A percentile compares a stretch with the other conserved stretches of the same genome.
Conservation (phyloP, 1,140 invertebrate species). For the Caenorhabditis elegans region WBcel235 BX284602.5:6189501-6190000, state of each 20-base stretch:
- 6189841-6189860: not conserved
- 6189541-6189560: too few relatives aligned
- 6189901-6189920: not conserved
- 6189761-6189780: not conserved
- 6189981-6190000: constrained; percentile 40
- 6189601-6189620: too few relatives aligned
- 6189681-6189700: not conserved
- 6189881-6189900: not conserved
- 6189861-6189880: not conserved
- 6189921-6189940: not conserved
- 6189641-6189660: not conserved
- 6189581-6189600: too few relatives aligned
- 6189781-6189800: not conserved
- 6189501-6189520: too few relatives aligned
- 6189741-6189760: not conserved
- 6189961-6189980: constrained; percentile 35
- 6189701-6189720: not conserved
- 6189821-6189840: not conserved
- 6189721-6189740: not conserved
- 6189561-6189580: too few relatives aligned
- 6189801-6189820: not conserved
- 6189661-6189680: not conserved
- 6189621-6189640: too few relatives aligned
- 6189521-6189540: too few relatives aligned
- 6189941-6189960: constrained; percentile 21